These are phyloP conservation scores for Aldabrachelys gigantea DNA, from an alignment of 2,113 vertebrate genomes.

Conservation along the genomic window DNA sequence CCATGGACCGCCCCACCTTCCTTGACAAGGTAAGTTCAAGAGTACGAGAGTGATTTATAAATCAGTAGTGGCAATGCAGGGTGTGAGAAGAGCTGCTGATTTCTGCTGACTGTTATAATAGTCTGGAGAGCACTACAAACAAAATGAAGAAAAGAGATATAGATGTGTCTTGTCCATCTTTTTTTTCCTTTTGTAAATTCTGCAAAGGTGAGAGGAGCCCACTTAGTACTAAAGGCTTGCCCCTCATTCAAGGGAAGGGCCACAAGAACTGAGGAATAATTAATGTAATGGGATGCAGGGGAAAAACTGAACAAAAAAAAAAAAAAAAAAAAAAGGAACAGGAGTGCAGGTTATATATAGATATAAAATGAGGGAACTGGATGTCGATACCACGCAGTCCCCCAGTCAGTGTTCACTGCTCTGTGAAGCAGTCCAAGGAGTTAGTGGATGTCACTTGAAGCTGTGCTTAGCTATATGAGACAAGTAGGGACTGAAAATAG, in stretches of 20 bases:
- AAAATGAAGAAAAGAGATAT: background rate
- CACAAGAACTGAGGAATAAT: background rate
- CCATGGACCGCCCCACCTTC: conserved; percentile 92
- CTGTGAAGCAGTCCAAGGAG: background rate
- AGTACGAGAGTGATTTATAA: accelerated
- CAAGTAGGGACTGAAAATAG: background rate
- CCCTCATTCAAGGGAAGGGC: background rate
- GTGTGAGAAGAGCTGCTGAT: accelerated
- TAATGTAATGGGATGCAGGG: background rate
- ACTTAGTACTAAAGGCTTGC: background rate
- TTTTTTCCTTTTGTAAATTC: background rate
- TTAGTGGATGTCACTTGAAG: background rate
- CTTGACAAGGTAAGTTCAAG: conserved; percentile 90
- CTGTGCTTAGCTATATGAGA: accelerated
- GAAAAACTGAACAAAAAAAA: background rate
- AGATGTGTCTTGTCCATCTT: accelerated
- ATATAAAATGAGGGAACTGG: background rate
- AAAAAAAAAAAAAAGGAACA: background rate
- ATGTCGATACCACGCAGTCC: accelerated
- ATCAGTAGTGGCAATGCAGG: too few species aligned
- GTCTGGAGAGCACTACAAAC: background rate
- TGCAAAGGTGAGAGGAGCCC: background rate
- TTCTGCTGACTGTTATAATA: background rate
- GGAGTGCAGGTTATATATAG: background rate
- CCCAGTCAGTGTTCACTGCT: background rate